Conservation (phyloP, 2,888 invertebrate species). For the Lepidocyrtoides sp. region DNA sequence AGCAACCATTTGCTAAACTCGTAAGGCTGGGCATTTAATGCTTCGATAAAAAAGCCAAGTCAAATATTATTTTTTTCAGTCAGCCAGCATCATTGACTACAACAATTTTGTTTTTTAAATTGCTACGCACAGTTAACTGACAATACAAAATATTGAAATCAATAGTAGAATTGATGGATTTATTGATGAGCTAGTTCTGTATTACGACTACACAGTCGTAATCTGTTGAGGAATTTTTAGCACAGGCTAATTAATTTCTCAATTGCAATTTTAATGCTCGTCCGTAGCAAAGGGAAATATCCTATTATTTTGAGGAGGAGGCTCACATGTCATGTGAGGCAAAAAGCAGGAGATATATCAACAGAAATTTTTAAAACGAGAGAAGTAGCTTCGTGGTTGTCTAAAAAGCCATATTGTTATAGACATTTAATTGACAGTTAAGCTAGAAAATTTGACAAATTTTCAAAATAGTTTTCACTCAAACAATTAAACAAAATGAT, state of each 20-base stretch:
- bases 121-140: background rate
- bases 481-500: slow-evolving; percentile 66
- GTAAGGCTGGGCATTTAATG: slow-evolving; percentile 1
- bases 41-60: background rate
- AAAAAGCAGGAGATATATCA: slow-evolving; percentile 74
- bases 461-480: background rate
- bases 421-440: background rate
- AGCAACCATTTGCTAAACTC: background rate
- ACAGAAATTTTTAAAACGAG: slow-evolving; percentile 76
- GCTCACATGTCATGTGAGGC: slow-evolving; percentile 71
- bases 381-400: slow-evolving; percentile 66
- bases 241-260: slow-evolving; percentile 76
- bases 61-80: background rate
- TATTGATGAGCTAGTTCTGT: slow-evolving; percentile 38
- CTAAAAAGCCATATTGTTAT: background rate
- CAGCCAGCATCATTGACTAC: background rate
- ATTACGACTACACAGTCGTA: slow-evolving; percentile 43
- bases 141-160: background rate
- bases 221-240: slow-evolving; percentile 70
- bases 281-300: slow-evolving; percentile 64
- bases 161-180: slow-evolving; percentile 63
- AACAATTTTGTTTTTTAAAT: background rate
- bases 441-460: slow-evolving; percentile 11
- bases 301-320: slow-evolving; percentile 71
- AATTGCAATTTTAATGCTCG: slow-evolving; percentile 73